These are phyloP conservation scores for Fulica atra DNA, from an alignment of 2,113 vertebrate genomes.

Conservation along the genomic window DNA sequence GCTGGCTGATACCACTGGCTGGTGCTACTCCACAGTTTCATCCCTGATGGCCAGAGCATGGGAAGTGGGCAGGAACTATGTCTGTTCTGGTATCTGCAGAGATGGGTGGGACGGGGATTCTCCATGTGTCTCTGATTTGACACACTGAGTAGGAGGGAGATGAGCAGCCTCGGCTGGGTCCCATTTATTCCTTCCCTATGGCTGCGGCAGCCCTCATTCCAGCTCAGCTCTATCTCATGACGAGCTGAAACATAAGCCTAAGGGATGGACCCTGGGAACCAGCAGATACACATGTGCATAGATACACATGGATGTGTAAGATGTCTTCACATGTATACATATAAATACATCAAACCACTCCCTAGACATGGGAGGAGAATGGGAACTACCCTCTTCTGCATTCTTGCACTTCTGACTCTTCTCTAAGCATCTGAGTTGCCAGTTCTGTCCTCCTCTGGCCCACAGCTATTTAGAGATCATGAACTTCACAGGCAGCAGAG, in stretches of 20 bases:
- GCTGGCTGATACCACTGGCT: not conserved
- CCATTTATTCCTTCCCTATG: not conserved
- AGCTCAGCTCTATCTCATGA: not conserved
- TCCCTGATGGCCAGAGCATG: not conserved
- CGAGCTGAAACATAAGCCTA: not conserved
- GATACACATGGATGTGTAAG: fast-evolving
- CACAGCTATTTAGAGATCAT: not conserved
- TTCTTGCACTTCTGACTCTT: not conserved
- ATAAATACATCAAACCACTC: not conserved
- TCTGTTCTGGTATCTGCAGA: not conserved
- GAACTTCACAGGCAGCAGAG: not conserved
- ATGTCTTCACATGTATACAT: fast-evolving
- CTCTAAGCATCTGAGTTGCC: not conserved
- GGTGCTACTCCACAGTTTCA: not conserved
- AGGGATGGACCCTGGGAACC: not conserved
- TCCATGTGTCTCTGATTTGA: not conserved
- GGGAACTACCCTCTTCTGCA: not conserved
- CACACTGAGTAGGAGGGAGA: not conserved
- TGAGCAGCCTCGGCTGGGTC: not conserved
- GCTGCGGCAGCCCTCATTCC: not conserved
- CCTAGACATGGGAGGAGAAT: not conserved
- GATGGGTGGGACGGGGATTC: fast-evolving
- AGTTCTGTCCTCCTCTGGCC: not conserved
- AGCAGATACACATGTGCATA: fast-evolving
- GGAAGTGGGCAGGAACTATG: not conserved